Evolutionary conservation across 2,888 invertebrate genomes (phyloP).

Genomic region (Drosophila tripunctata): DNA sequence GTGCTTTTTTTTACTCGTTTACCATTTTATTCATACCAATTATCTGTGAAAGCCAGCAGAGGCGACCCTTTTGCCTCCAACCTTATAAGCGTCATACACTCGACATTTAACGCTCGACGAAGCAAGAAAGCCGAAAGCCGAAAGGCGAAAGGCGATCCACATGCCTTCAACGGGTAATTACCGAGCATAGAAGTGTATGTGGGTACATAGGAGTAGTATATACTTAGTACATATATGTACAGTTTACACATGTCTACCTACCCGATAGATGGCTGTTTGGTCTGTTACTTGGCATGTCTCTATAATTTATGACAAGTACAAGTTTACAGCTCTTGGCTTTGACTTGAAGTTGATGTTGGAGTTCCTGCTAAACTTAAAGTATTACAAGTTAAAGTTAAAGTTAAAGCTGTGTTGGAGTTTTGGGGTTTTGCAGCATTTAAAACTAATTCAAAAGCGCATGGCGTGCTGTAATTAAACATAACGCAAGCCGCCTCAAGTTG

Average conservation of each 20-base stretch:
- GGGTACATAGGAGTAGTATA: background rate
- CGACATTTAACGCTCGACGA: slow-evolving; percentile 51
- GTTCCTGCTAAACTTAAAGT: background rate
- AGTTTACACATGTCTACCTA: slow-evolving; percentile 11
- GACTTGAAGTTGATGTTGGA: background rate
- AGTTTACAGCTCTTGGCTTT: slow-evolving; percentile 49
- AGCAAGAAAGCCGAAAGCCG: slow-evolving; percentile 47
- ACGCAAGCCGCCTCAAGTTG: slow-evolving; percentile 28
- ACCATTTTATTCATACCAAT: slow-evolving; percentile 16
- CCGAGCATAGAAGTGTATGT: slow-evolving; percentile 25
- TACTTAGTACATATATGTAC: background rate
- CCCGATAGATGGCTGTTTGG: slow-evolving; percentile 40
- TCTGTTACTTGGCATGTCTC: slow-evolving; percentile 34
- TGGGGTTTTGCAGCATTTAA: slow-evolving; percentile 57
- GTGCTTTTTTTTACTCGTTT: background rate
- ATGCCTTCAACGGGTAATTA: slow-evolving; percentile 52
- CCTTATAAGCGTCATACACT: slow-evolving; percentile 16
- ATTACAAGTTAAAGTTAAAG: background rate
- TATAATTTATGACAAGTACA: slow-evolving; percentile 74
- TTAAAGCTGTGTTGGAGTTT: slow-evolving; percentile 5
- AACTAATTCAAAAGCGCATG: slow-evolving; percentile 71
- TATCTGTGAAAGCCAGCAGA: slow-evolving; percentile 16
- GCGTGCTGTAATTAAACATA: slow-evolving; percentile 71
- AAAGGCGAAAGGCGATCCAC: slow-evolving; percentile 43
- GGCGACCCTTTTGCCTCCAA: slow-evolving; percentile 24